Evolutionary conservation across 2,113 vertebrate species (phyloP).

Genomic region (Girardinichthys multiradiatus): DNA sequence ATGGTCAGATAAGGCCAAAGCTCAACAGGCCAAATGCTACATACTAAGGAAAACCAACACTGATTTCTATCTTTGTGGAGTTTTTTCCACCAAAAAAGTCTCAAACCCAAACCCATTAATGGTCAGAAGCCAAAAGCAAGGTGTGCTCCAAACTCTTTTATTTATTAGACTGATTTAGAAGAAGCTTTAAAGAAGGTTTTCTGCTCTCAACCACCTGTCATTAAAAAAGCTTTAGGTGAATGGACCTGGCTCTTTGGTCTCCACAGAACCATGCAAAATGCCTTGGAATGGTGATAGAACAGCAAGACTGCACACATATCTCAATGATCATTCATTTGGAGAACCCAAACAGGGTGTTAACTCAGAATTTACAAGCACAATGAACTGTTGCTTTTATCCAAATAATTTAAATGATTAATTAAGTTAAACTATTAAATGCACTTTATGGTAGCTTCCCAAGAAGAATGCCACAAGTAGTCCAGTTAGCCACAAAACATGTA

Average conservation of each 20-base stretch:
- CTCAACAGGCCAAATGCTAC: no score
- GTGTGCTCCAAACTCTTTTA: background rate
- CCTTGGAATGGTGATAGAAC: background rate
- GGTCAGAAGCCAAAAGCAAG: no score
- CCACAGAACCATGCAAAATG: background rate
- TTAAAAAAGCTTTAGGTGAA: background rate
- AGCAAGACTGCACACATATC: background rate
- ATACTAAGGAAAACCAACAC: no score
- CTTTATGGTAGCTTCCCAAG: no score
- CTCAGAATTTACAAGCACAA: background rate
- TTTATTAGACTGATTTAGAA: background rate
- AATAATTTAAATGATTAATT: no score
- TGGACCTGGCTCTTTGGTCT: background rate
- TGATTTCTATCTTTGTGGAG: no score
- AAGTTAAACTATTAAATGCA: no score
- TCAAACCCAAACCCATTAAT: no score
- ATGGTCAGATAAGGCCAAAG: no score
- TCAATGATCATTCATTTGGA: background rate
- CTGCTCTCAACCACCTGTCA: background rate
- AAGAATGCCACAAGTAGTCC: background rate
- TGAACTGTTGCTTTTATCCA: background rate
- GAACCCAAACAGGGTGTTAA: background rate
- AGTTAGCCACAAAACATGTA: background rate
- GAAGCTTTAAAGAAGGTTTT: background rate
- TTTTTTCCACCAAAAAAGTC: no score